phyloP scores from a whole-genome alignment of 2,113 vertebrate species.

The Pterocles burchelli region DNA sequence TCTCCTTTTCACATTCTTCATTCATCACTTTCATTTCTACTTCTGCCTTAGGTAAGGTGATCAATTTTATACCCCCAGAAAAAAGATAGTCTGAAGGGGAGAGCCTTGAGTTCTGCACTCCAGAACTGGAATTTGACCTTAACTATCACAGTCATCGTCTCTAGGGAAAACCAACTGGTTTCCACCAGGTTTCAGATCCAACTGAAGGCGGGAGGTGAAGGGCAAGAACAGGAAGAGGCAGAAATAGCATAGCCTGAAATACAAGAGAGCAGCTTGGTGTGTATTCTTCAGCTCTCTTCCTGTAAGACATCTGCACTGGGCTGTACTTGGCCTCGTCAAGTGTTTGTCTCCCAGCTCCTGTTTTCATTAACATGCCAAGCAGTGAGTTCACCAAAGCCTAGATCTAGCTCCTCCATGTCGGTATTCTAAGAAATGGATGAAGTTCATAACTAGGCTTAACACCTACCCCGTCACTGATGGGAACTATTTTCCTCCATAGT shows the following conservation, averaged over 20 bases:
- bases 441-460: neutral
- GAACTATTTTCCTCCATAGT: neutral
- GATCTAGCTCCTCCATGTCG: neutral
- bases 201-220: neutral
- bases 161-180: neutral
- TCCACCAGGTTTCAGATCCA: neutral
- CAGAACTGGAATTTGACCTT: neutral
- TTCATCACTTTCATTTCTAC: neutral
- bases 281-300: neutral
- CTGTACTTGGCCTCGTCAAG: neutral
- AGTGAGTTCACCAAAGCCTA: neutral
- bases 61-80: neutral
- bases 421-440: neutral
- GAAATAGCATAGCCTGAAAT: neutral
- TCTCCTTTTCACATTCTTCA: neutral
- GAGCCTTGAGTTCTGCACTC: neutral
- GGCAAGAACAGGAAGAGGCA: neutral
- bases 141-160: neutral
- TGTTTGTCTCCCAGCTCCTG: neutral
- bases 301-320: neutral
- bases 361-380: neutral
- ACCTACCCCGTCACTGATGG: neutral
- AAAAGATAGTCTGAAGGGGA: neutral
- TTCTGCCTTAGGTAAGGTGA: neutral
- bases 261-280: neutral